phyloP scores from a whole-genome alignment of 2,888 invertebrate species.

The Acanthopleura granulata region DNA sequence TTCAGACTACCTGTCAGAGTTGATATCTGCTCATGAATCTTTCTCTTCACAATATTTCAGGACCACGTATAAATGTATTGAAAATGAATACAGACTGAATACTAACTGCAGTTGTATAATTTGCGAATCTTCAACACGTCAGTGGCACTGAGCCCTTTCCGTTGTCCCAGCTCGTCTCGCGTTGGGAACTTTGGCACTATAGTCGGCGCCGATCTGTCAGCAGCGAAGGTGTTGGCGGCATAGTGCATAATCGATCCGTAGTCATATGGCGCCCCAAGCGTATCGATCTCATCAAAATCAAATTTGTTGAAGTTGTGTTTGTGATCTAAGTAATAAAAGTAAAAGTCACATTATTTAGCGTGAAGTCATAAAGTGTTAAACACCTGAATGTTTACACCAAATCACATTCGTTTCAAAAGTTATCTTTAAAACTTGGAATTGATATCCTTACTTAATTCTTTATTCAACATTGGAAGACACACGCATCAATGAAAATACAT shows the following conservation, averaged over 20 bases:
- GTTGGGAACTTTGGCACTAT: slow-evolving; percentile 56
- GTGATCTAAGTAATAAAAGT: slow-evolving; percentile 62
- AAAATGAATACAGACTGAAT: not conserved
- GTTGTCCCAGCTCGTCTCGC: slow-evolving; percentile 74
- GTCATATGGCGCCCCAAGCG: slow-evolving; percentile 78
- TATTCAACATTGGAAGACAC: too few species aligned
- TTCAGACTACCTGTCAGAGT: too few species aligned
- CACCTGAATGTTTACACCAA: too few species aligned
- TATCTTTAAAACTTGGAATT: too few species aligned
- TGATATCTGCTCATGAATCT: too few species aligned
- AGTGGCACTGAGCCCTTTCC: slow-evolving; percentile 64
- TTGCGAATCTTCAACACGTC: slow-evolving; percentile 69
- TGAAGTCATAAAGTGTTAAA: too few species aligned
- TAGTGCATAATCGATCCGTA: slow-evolving; percentile 87
- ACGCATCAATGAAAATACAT: too few species aligned
- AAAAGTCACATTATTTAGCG: too few species aligned
- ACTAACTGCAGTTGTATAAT: slow-evolving; percentile 64
- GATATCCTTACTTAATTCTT: too few species aligned
- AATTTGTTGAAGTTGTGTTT: slow-evolving; percentile 72
- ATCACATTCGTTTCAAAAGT: too few species aligned
- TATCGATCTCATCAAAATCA: slow-evolving; percentile 62
- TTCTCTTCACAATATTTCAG: not conserved
- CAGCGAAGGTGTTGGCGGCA: slow-evolving; percentile 72
- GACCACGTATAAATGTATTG: not conserved
- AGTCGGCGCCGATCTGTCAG: slow-evolving; percentile 62